Conservation (phyloP, 2,888 invertebrate species). For the Hirtodrosophila cameraria region DNA sequence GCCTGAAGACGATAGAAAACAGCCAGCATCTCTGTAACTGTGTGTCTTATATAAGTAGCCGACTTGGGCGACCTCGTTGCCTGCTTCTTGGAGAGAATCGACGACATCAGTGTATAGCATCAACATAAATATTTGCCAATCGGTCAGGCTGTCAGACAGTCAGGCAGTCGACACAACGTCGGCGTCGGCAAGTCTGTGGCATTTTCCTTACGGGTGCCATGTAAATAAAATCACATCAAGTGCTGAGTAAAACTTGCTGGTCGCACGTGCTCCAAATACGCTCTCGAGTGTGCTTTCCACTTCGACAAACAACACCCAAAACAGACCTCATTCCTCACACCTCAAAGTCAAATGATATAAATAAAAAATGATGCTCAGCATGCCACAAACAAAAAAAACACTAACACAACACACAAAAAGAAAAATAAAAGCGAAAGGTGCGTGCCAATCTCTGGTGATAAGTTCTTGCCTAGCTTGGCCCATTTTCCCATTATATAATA, state of each 20-base stretch:
- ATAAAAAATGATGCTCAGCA: slow-evolving; percentile 69
- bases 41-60: slow-evolving; percentile 48
- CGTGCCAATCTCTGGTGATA: slow-evolving; percentile 56
- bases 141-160: slow-evolving; percentile 31
- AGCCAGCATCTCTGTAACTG: slow-evolving; percentile 1
- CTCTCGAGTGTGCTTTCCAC: slow-evolving; percentile 76
- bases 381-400: slow-evolving; percentile 21
- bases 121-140: slow-evolving; percentile 70
- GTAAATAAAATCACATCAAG: slow-evolving; percentile 71
- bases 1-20: slow-evolving; percentile 31
- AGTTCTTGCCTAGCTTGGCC: slow-evolving; percentile 49
- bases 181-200: slow-evolving; percentile 55
- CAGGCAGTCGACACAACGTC: slow-evolving; percentile 1
- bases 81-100: slow-evolving; percentile 12
- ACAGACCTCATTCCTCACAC: slow-evolving; percentile 10
- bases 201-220: slow-evolving; percentile 44
- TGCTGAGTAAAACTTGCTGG: slow-evolving; percentile 53
- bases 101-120: too few species aligned
- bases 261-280: slow-evolving; percentile 72
- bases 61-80: slow-evolving; percentile 41
- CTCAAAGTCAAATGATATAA: slow-evolving; percentile 56
- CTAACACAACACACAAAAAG: slow-evolving; percentile 7
- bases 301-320: slow-evolving; percentile 61
- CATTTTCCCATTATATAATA: slow-evolving; percentile 68
- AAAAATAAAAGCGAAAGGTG: slow-evolving; percentile 52